Base-by-base conservation (phyloP, 2,888 invertebrate genomes). In the Eretmocerus hayati region DNA sequence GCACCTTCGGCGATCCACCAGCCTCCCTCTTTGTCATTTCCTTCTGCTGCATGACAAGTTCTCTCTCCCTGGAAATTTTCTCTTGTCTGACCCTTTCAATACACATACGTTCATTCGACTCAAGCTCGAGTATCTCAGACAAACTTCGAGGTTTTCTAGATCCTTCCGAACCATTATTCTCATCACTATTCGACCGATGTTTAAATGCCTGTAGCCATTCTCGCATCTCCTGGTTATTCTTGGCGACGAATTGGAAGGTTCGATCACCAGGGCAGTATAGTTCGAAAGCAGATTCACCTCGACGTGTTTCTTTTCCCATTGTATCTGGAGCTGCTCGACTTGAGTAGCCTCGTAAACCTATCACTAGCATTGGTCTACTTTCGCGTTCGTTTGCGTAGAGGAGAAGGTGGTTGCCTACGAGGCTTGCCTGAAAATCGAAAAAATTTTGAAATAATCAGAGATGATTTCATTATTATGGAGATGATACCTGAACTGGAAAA, bases 261-360 rank as follows among this genome's bases (percentile, higher is more conserved):
- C 61, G 63, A 19, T 61, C 64, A 15, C 69, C 69, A 1, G 68
- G 67, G 8, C 61, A 59, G 32, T 62, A 65, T 9, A 71, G 59
- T 49, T 71, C 71, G 37, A 71, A 71, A 1, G 67, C 63, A 11
- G 62, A 59, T 39, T 67, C 68, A 39, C 62, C 61, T 22, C 60
- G 62, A 19, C 63, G 64, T 4, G 58, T 60, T 41, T 70, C 64
- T 3, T 61, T 59, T 1, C 59, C 52, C 4, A 62, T 30, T 0
- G 58, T 49, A 11, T 52, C 60, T 2, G 66, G 62, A 0, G 69
- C 65, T 5, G 67, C 55, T n/a, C 70, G 62, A 4, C 63, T 63
- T 49, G 57, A 63, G 47, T 67, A 71, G 19, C 64, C 66, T 2
- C 59, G 61, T n/a, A 72, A 60, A 2, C 63, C 53, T 5, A 61